A percentile compares a stretch with the other conserved stretches of the same genome.
Conservation (phyloP, 1,140 invertebrate genomes). For the Drosophila gunungcola region DNA sequence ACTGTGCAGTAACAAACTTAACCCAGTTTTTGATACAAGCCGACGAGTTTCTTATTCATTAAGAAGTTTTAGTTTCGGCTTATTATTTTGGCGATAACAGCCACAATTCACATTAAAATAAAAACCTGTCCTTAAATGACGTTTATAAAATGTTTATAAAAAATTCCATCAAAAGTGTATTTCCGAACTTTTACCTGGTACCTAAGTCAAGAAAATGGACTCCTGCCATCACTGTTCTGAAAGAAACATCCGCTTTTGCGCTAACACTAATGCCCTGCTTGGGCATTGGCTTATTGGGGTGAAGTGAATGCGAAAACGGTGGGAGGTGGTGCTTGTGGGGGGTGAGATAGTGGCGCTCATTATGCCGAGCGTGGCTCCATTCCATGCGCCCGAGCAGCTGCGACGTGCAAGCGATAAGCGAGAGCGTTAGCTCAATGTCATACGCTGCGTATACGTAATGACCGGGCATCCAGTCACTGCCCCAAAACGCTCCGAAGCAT, state of each 20-base stretch:
- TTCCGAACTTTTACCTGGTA: not conserved
- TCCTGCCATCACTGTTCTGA: conserved; percentile 19
- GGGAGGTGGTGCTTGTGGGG: conserved; percentile 3
- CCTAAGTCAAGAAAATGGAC: not conserved
- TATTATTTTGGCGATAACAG: too few species aligned
- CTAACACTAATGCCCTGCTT: conserved; percentile 47
- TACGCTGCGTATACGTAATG: conserved; percentile 75
- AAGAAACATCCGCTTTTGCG: conserved; percentile 1
- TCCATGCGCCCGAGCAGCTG: conserved; percentile 65
- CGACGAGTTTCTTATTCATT: too few species aligned
- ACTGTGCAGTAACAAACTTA: too few species aligned
- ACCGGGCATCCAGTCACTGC: conserved; percentile 9
- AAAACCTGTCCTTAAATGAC: too few species aligned
- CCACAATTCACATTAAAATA: too few species aligned
- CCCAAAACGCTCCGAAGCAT: conserved; percentile 17
- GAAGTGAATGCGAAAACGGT: conserved; percentile 17
- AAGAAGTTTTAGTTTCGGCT: too few species aligned
- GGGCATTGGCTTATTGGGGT: conserved; percentile 54
- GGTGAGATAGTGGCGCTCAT: conserved; percentile 55
- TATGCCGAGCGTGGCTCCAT: conserved; percentile 72
- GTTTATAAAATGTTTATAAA: too few species aligned
- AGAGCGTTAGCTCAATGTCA: conserved; percentile 68
- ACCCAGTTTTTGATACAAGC: too few species aligned
- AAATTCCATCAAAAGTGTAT: not conserved
- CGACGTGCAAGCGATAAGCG: conserved; percentile 77